Conservation (phyloP, 2,888 invertebrate genomes). For the Patella depressa region DNA sequence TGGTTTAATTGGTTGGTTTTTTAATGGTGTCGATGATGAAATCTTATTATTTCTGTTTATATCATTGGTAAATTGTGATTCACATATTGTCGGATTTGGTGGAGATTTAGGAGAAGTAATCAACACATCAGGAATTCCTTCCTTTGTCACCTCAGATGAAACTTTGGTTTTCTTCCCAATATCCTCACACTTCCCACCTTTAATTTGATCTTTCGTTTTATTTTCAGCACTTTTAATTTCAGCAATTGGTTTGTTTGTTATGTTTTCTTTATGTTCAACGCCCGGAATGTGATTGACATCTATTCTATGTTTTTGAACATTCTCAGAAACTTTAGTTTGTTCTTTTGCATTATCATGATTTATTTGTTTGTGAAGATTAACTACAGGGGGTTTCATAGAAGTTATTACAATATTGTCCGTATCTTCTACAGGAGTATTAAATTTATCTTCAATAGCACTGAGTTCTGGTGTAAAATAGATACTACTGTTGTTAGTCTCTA, state of each 20-base stretch:
- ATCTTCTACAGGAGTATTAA: constrained; percentile 14
- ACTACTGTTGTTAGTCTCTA: constrained; percentile 41
- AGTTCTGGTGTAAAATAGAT: constrained; percentile 55
- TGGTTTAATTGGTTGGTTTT: not conserved
- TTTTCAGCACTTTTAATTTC: constrained; percentile 18
- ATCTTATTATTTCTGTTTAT: not conserved
- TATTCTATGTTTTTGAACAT: constrained; percentile 21
- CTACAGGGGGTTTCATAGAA: not conserved
- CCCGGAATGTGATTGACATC: constrained; percentile 18
- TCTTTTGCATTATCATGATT: constrained; percentile 1
- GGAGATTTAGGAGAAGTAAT: not conserved
- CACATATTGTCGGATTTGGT: not conserved
- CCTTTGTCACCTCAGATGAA: not conserved
- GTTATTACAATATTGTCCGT: not conserved
- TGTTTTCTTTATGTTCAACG: constrained; percentile 7
- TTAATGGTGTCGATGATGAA: not conserved
- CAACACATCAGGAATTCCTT: constrained; percentile 13
- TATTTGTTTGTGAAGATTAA: not conserved
- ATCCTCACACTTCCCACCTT: not conserved
- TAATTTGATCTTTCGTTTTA: constrained; percentile 11
- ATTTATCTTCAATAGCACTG: constrained; percentile 40
- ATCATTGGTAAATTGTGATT: not conserved
- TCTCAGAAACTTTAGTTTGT: not conserved
- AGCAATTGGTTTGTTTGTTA: constrained; percentile 18
- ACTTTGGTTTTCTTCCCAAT: not conserved